These are phyloP conservation scores for Bhutanitis thaidina DNA, from an alignment of 2,888 invertebrate species.

Conservation along the genomic window DNA sequence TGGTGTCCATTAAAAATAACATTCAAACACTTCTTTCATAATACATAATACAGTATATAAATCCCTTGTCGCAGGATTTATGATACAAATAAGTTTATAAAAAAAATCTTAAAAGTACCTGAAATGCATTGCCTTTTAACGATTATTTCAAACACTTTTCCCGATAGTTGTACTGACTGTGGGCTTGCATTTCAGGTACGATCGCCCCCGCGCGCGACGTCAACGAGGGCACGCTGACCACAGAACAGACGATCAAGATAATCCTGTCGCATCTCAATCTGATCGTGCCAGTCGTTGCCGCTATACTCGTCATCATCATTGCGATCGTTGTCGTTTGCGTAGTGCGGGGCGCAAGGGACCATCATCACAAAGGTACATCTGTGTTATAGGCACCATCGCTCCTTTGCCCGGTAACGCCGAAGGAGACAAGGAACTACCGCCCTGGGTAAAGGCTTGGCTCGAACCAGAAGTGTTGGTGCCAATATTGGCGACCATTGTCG, in stretches of 20 bases:
- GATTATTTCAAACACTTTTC: constrained; percentile 14
- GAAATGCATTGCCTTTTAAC: constrained; percentile 69
- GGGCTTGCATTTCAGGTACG: constrained; percentile 91
- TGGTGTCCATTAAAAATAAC: too few relatives aligned
- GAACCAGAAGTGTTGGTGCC: constrained; percentile 95
- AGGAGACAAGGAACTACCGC: constrained; percentile 75
- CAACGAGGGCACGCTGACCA: constrained; percentile 82
- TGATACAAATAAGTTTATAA: background rate
- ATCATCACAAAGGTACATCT: constrained; percentile 89
- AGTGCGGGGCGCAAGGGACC: constrained; percentile 90
- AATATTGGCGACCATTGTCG: constrained; percentile 92
- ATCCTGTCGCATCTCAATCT: constrained; percentile 95
- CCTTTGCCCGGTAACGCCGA: constrained; percentile 84
- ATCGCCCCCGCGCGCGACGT: constrained; percentile 92
- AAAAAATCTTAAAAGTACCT: constrained; percentile 48
- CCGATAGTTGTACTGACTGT: constrained; percentile 22
- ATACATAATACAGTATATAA: too few relatives aligned
- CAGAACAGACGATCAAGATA: constrained; percentile 91
- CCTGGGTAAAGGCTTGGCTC: constrained; percentile 93
- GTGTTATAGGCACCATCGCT: constrained; percentile 86
- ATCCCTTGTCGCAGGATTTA: too few relatives aligned
- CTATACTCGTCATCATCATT: constrained; percentile 94
- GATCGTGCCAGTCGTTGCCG: constrained; percentile 95
- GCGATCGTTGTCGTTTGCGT: constrained; percentile 96
- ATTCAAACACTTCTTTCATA: too few relatives aligned